phyloP scores from a whole-genome alignment of 2,113 vertebrate species.

The Toxotes jaculatrix region DNA sequence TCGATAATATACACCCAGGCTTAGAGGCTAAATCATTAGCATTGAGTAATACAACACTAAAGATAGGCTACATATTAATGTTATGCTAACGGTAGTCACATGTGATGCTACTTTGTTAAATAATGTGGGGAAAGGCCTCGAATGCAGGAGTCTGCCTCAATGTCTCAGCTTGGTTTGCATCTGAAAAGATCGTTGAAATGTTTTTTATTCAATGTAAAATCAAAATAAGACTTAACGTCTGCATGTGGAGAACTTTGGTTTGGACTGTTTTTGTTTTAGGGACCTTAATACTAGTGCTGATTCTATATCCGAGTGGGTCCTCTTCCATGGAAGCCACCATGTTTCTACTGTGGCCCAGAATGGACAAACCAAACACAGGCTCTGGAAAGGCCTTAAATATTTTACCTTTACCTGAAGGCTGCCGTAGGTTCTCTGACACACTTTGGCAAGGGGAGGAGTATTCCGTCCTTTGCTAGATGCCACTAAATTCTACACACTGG shows the following conservation, averaged over 20 bases:
- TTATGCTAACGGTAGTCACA: slow-evolving; percentile 56
- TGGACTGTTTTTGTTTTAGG: no score
- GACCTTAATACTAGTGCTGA: no score
- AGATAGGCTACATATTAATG: slow-evolving; percentile 53
- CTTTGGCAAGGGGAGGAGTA: no score
- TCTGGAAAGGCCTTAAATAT: no score
- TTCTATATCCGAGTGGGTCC: no score
- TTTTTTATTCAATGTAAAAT: slow-evolving; percentile 12
- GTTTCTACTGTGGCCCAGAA: no score
- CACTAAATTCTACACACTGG: no score
- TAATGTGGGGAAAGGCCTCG: slow-evolving; percentile 21
- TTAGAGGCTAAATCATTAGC: slow-evolving; percentile 77
- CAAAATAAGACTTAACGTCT: not conserved
- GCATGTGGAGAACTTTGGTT: not conserved
- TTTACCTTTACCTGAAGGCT: no score
- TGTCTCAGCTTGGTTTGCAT: slow-evolving; percentile 26
- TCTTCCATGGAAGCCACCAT: no score
- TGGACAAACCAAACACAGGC: no score
- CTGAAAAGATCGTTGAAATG: slow-evolving; percentile 20
- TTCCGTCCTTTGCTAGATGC: no score
- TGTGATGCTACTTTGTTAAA: slow-evolving; percentile 44
- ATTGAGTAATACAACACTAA: slow-evolving; percentile 64
- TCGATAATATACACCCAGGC: slow-evolving; percentile 58
- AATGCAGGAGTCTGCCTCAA: slow-evolving; percentile 12
- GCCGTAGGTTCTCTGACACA: no score